These are phyloP conservation scores for Conus ventricosus DNA, from an alignment of 1,140 invertebrate genomes.

Conservation along the genomic window DNA sequence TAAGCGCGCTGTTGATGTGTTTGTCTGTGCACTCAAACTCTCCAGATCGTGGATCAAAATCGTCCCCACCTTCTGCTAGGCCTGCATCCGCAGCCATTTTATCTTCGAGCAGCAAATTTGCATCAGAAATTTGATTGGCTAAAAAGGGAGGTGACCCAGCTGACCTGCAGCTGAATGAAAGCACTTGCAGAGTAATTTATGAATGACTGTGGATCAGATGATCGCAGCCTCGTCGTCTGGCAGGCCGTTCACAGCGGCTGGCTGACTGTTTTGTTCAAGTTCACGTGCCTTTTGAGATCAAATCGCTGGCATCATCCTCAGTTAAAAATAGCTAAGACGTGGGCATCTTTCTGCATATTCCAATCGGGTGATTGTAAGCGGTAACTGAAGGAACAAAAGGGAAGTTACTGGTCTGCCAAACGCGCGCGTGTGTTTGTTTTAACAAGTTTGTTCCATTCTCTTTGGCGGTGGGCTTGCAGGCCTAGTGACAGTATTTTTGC, in stretches of 20 bases:
- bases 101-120: slow-evolving; percentile 35
- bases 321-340: too few species aligned
- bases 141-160: slow-evolving; percentile 40
- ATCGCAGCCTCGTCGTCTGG: not conserved
- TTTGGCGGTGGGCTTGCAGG: too few species aligned
- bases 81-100: slow-evolving; percentile 51
- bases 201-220: slow-evolving; percentile 15
- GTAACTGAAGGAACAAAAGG: too few species aligned
- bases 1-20: slow-evolving; percentile 48
- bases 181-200: slow-evolving; percentile 21
- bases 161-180: slow-evolving; percentile 36
- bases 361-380: too few species aligned
- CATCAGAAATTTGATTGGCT: slow-evolving; percentile 38
- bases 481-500: too few species aligned
- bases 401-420: too few species aligned
- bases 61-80: slow-evolving; percentile 45
- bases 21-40: slow-evolving; percentile 49
- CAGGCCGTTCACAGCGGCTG: not conserved
- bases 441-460: too few species aligned
- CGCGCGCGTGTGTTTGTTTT: too few species aligned
- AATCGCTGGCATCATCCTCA: too few species aligned
- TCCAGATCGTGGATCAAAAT: slow-evolving; percentile 49
- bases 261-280: not conserved
- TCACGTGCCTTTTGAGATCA: too few species aligned
- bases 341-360: too few species aligned